Percentiles rank a stretch among this genome's conserved stretches.
These are phyloP conservation scores for Zaprionus nigranus DNA, from an alignment of 1,140 invertebrate genomes.

Conservation along the genomic window DNA sequence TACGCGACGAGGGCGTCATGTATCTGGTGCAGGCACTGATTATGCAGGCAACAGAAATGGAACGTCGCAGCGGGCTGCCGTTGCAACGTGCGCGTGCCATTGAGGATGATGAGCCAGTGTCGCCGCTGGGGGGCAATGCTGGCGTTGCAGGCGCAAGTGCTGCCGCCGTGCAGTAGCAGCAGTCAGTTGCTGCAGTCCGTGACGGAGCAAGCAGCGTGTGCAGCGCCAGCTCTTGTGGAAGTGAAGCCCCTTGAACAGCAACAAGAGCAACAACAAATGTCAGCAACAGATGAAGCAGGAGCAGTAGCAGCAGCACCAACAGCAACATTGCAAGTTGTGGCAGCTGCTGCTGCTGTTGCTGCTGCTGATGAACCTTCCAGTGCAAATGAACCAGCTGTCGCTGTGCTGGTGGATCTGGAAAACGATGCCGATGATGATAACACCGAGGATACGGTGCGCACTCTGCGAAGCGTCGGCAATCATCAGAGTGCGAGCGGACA, in stretches of 20 bases:
- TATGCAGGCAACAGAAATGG: constrained; percentile 86
- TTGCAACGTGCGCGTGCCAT: constrained; percentile 73
- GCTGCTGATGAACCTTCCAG: constrained; percentile 9
- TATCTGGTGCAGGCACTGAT: constrained; percentile 90
- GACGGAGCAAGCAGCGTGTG: constrained; percentile 4
- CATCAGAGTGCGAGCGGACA: constrained; percentile 59
- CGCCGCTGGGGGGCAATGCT: constrained; percentile 52
- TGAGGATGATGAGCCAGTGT: constrained; percentile 73
- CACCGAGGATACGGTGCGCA: constrained; percentile 79
- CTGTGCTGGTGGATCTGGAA: constrained; percentile 61
- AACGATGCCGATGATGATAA: constrained; percentile 78
- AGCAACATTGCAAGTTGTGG: not conserved
- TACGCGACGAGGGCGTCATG: constrained; percentile 90
- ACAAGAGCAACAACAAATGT: constrained; percentile 2
- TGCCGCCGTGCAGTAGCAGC: not conserved
- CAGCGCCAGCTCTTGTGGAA: not conserved
- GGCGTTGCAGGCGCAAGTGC: not conserved
- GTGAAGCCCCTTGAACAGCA: constrained; percentile 11
- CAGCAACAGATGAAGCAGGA: not conserved
- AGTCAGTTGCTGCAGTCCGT: not conserved
- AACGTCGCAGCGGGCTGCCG: constrained; percentile 62
- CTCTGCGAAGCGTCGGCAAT: constrained; percentile 55
- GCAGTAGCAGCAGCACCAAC: not conserved
- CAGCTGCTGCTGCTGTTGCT: not conserved
- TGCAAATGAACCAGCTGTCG: constrained; percentile 35